Evolutionary conservation across 2,797 vertebrate genomes (phyloP), one percentile per base, ranked within the genome.

Genomic region (Crenuchus spilurus): DNA sequence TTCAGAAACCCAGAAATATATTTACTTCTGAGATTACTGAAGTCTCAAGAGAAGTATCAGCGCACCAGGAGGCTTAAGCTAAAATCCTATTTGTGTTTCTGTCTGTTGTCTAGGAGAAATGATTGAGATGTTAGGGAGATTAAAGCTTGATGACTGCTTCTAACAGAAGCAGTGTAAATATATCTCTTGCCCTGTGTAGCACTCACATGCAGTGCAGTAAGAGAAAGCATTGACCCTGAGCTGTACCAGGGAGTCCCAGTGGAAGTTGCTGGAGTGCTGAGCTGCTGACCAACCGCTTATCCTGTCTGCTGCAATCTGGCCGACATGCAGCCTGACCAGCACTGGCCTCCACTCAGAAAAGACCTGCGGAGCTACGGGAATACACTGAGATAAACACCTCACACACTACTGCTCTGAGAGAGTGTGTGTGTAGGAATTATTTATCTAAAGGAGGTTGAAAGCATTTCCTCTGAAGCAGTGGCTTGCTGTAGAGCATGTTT

Each of bases 201-300:
- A 4, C 37, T 7, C 20, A 18, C 42, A 48, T 44, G 14, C 39
- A 44, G 62, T 26, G 58, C 49, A 51, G 52, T 16, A 55, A 49
- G 57, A 49, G 37, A 30, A 72, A 18, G 4, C 51, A 39, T 46
- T 77, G 74, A 75, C 71, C 67, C 63, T 51, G 39, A 16, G 39
- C 58, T 66, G 46, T 42, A 24, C 4, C 52, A 3, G 9, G 52
- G 30, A 52, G 42, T 81, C 64, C 72, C 80, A 71, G 30, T 64
- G 74, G 74, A 74, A 57, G 37, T 48, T 61, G 31, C 24, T 24
- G 28, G 35, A 76, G 67, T 58, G 46, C 37, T 74, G 67, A 77
- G 71, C 60, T 58, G 46, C 37, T 74, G 67, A 77, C 74, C 60
- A 30, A 76, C 67, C 74, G 79, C 80, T 79, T 82, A 79, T 77